Conservation (phyloP, 2,113 vertebrate species). For the Serinus canaria region DNA sequence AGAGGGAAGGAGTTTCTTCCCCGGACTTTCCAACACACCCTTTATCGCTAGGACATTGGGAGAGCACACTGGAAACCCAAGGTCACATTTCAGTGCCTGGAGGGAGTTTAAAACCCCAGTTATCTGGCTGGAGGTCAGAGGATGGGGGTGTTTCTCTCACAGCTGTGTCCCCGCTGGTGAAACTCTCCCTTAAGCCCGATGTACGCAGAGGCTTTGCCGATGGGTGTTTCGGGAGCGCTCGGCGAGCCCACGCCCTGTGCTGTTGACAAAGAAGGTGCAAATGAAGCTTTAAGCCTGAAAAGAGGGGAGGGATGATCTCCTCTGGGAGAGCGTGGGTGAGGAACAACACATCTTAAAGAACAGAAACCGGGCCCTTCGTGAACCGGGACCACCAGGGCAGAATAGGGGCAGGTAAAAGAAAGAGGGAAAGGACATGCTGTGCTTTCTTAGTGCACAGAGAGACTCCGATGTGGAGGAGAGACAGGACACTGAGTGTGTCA, state of each 20-base stretch:
- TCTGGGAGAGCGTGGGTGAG: neutral
- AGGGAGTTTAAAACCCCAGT: neutral
- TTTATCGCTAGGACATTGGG: neutral
- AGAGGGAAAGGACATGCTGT: neutral
- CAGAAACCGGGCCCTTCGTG: neutral
- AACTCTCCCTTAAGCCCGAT: neutral
- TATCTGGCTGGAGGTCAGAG: neutral
- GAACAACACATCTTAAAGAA: neutral
- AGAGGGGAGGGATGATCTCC: neutral
- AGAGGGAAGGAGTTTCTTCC: neutral
- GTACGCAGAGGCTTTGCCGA: neutral
- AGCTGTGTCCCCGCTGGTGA: neutral
- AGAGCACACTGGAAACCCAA: neutral
- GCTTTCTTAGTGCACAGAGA: neutral
- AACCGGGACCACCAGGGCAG: neutral
- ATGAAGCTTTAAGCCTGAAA: neutral
- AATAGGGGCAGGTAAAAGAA: neutral
- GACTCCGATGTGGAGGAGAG: neutral
- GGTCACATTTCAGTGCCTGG: neutral
- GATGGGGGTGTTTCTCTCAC: neutral
- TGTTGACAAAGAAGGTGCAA: neutral
- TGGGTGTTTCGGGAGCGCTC: neutral
- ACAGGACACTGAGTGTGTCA: neutral
- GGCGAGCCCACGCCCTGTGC: neutral
- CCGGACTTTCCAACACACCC: neutral